Evolutionary conservation across 2,113 vertebrate genomes (phyloP).

Genomic region (Eulemur rufifrons): DNA sequence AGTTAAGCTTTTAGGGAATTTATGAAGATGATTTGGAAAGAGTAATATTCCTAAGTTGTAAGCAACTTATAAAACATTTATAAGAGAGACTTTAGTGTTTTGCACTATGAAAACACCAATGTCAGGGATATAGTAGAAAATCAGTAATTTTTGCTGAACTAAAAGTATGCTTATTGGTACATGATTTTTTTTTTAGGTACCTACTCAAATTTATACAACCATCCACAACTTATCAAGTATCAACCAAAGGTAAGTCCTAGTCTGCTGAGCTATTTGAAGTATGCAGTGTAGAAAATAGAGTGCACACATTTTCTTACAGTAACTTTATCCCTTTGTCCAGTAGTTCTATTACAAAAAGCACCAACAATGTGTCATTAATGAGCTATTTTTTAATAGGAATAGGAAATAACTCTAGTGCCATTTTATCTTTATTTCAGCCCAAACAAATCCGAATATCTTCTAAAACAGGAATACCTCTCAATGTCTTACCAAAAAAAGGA

Average conservation of each 20-base stretch:
- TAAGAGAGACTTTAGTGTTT: not conserved
- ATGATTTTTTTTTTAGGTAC: slow-evolving; percentile 86
- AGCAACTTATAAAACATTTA: not conserved
- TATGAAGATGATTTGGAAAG: not conserved
- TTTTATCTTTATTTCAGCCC: slow-evolving; percentile 80
- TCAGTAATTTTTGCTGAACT: not conserved
- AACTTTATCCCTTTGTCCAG: not conserved
- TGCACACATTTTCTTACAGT: not conserved
- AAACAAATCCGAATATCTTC: slow-evolving; percentile 91
- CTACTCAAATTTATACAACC: slow-evolving; percentile 97
- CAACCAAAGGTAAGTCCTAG: slow-evolving; percentile 90
- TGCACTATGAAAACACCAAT: not conserved
- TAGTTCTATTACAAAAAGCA: not conserved
- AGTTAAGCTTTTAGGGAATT: not conserved
- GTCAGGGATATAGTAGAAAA: not conserved
- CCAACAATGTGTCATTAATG: not conserved
- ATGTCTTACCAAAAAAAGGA: slow-evolving; percentile 87
- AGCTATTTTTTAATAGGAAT: not conserved
- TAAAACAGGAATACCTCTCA: slow-evolving; percentile 94
- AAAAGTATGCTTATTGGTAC: slow-evolving; percentile 12
- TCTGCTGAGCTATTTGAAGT: not conserved
- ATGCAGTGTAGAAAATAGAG: not conserved
- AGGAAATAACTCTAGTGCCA: not conserved
- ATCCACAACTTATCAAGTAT: slow-evolving; percentile 94
- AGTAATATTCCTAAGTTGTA: not conserved